Evolutionary conservation across 1,140 invertebrate species (phyloP).

Genomic region (Apis cerana): DNA sequence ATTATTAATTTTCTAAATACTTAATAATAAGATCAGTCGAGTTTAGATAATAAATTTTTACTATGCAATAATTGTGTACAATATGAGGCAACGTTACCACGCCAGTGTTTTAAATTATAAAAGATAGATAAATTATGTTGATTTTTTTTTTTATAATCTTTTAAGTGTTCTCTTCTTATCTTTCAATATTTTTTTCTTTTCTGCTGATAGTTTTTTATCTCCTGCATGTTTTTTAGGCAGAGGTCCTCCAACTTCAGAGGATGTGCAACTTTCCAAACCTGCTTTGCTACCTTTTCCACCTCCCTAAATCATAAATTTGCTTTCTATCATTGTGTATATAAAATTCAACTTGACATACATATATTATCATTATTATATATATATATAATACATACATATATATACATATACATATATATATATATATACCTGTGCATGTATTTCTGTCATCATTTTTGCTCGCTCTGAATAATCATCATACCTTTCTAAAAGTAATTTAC

Average conservation of each 20-base stretch:
- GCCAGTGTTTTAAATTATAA: constrained; percentile 68
- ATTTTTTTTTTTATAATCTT: constrained; percentile 87
- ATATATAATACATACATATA: neutral
- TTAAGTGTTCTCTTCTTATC: constrained; percentile 94
- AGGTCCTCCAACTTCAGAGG: constrained; percentile 84
- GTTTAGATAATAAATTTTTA: constrained; percentile 71
- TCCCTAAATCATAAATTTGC: constrained; percentile 60
- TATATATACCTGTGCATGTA: constrained; percentile 88
- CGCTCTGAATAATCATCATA: constrained; percentile 95
- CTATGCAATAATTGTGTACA: constrained; percentile 70
- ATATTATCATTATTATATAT: neutral
- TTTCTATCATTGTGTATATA: neutral
- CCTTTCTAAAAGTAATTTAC: constrained; percentile 93
- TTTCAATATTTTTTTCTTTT: constrained; percentile 90
- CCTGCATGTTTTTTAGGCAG: constrained; percentile 91
- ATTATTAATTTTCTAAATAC: constrained; percentile 67
- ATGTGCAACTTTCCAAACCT: constrained; percentile 73
- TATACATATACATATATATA: neutral
- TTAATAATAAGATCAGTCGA: constrained; percentile 69
- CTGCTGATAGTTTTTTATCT: constrained; percentile 89
- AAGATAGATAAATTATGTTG: constrained; percentile 55
- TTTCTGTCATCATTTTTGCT: constrained; percentile 97
- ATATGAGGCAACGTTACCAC: constrained; percentile 67
- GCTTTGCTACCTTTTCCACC: constrained; percentile 75
- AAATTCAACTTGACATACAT: neutral